These are phyloP conservation scores for Lepidocyrtoides sp. DNA, from an alignment of 2,888 invertebrate species.

Conservation along the genomic window DNA sequence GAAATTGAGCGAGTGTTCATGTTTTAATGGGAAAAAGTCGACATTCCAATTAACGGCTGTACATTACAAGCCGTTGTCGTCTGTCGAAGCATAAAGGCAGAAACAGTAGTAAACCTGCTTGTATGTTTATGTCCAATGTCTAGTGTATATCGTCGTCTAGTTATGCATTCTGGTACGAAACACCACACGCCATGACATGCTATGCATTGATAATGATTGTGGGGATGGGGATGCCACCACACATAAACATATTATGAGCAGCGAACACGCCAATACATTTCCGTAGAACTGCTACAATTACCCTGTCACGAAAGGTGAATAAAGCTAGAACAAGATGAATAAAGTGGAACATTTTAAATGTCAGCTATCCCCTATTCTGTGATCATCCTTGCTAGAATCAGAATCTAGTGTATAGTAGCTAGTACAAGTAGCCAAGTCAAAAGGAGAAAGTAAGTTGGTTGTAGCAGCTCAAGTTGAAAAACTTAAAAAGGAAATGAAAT, in stretches of 20 bases:
- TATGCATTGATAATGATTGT: background rate
- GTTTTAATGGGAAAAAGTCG: conserved; percentile 35
- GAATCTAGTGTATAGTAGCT: background rate
- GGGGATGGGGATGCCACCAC: background rate
- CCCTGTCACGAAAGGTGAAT: conserved; percentile 69
- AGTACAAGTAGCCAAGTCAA: conserved; percentile 18
- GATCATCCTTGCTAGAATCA: conserved; percentile 19
- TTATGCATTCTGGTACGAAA: background rate
- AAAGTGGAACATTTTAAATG: conserved; percentile 56
- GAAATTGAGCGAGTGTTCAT: background rate
- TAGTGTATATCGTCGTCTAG: background rate
- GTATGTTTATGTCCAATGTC: no score
- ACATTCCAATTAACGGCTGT: conserved; percentile 24
- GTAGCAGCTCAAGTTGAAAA: background rate
- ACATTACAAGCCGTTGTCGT: background rate
- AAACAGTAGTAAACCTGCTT: background rate
- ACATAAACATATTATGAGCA: conserved; percentile 21
- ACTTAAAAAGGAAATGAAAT: conserved; percentile 7
- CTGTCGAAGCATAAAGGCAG: background rate
- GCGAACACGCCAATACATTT: conserved; percentile 61
- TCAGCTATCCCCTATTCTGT: background rate
- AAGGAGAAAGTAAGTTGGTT: background rate
- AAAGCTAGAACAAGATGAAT: conserved; percentile 55
- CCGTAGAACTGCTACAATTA: conserved; percentile 62
- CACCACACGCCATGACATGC: background rate